These are phyloP conservation scores for Drosophila willistoni DNA, from an alignment of 1,140 invertebrate genomes.

Conservation along the genomic window DNA sequence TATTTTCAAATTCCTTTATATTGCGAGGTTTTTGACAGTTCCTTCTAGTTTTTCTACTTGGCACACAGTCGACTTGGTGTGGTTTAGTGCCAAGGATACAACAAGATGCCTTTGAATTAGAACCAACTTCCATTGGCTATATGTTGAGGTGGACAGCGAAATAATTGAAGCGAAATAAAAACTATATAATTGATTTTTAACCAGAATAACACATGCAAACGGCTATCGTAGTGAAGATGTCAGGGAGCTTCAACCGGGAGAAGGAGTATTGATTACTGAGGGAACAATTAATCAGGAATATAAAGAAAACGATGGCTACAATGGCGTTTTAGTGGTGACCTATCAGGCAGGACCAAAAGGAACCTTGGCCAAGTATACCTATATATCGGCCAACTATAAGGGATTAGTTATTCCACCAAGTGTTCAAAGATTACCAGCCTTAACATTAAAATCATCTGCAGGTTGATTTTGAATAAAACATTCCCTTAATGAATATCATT, in stretches of 20 bases:
- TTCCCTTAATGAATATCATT: background rate
- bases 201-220: background rate
- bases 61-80: background rate
- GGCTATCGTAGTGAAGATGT: conserved; percentile 7
- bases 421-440: background rate
- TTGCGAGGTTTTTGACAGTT: background rate
- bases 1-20: background rate
- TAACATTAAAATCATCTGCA: background rate
- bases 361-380: background rate
- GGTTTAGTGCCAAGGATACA: background rate
- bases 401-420: background rate
- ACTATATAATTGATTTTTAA: background rate
- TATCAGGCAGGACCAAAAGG: conserved; percentile 7
- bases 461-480: background rate
- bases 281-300: conserved; percentile 2
- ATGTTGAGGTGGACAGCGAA: background rate
- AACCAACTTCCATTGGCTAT: background rate
- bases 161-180: background rate
- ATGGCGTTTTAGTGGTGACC: background rate
- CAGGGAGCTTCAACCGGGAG: background rate
- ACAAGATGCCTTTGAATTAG: background rate
- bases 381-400: background rate
- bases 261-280: background rate
- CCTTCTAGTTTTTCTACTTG: background rate
- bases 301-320: background rate